Evolutionary conservation across 2,888 invertebrate species (phyloP), one percentile per base, ranked within the genome.

Genomic region (Encarsia formosa): DNA sequence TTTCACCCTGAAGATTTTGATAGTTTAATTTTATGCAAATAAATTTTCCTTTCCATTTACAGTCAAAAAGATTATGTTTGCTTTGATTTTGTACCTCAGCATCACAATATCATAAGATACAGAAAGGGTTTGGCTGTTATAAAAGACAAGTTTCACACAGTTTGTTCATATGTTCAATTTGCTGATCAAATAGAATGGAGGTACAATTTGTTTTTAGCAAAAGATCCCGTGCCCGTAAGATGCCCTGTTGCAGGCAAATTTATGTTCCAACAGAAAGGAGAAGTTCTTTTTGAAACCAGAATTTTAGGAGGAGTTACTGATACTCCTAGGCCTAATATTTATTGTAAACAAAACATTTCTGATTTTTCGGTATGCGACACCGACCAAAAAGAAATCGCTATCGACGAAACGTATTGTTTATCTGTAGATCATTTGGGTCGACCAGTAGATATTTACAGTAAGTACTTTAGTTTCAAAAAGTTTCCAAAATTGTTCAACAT

Each of bases 191-290:
- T 85, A 54, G 80, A 85, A 54, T 95, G 94, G 94, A 87, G 87
- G 59, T 94, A 92, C 64, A 88, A 92, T 69, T 78, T 92, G 52
- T 87, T 89, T 66, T 76, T 59, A 79, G 86, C 89, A n/a, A 88
- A 85, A 69, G 85, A 91, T 73, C 97, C 97, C 0, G 85, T 90
- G 0, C 88, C 96, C 0, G 88, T 98, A 5, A 83, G 92, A 37
- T 98, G 97, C 73, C 97, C 97, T 0, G 87, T 98, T 1, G 97
- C 95, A 35, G 98, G 98, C 2, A 95, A 97, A 75, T 98, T 93
- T 70, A 90, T 87, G 72, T 98, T 98, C 68, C 85, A 87, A 0
- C 97, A 98, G 75, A 81, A 77, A 63, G 94, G 94, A n/a, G 93
- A 94, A 61, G 87, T 91, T 26, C 83, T 79, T 26, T 96, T 97